These are phyloP conservation scores for Elaphurus davidianus DNA, from an alignment of 2,113 vertebrate species.

Conservation along the genomic window DNA sequence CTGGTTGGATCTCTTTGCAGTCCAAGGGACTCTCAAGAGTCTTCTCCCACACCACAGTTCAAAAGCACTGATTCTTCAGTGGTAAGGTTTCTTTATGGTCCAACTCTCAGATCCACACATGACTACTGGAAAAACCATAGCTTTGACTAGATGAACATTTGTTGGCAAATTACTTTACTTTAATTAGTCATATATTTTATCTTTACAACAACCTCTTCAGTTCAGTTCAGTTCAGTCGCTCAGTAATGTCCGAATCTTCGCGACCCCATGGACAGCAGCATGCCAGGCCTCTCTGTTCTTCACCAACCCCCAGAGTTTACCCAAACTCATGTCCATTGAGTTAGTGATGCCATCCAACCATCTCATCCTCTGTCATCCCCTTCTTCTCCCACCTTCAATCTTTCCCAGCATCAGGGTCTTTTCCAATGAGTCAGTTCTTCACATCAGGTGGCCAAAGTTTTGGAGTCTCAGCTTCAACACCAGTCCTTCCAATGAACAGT, in stretches of 20 bases:
- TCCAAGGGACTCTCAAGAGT: not conserved
- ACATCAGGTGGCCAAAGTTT: not conserved
- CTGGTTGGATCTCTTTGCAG: not conserved
- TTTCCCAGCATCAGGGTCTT: not conserved
- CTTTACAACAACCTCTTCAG: not conserved
- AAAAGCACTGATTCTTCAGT: not conserved
- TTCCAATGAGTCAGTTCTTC: not conserved
- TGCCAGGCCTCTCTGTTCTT: not conserved
- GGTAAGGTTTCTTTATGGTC: not conserved
- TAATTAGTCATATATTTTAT: not conserved
- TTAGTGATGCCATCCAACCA: not conserved
- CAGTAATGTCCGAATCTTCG: not conserved
- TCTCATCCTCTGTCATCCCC: not conserved
- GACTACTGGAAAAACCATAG: not conserved
- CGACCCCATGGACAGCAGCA: not conserved
- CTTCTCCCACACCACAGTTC: not conserved
- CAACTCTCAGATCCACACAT: not conserved
- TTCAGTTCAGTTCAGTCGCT: not conserved
- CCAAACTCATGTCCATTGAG: not conserved
- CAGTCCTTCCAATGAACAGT: not conserved
- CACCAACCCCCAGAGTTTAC: rapidly evolving
- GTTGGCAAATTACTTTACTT: not conserved
- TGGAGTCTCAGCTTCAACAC: not conserved
- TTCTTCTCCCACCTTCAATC: not conserved
- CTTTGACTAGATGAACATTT: not conserved